Percentiles rank a stretch among this genome's conserved stretches.
Evolutionary conservation across 1,140 invertebrate genomes (phyloP).

Genomic region (Ladona fulva): DNA sequence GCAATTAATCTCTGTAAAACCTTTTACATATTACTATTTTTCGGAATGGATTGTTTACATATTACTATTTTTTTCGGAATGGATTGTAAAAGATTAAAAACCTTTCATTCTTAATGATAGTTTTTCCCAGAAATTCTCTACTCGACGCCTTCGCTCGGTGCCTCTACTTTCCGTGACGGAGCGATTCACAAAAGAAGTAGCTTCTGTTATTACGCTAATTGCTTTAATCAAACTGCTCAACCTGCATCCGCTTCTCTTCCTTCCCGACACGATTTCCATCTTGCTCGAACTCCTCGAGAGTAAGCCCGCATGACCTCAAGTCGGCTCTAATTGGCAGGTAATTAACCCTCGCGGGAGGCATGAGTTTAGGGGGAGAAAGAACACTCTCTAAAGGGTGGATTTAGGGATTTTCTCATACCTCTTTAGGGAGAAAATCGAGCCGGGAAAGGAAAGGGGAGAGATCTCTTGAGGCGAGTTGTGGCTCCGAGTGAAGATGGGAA

Average conservation of each 20-base stretch:
- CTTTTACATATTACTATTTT: no score
- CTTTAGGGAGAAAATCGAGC: background rate
- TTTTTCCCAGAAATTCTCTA: no score
- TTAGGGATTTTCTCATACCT: background rate
- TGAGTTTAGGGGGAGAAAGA: background rate
- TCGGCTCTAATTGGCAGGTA: constrained; percentile 7
- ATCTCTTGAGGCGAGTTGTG: background rate
- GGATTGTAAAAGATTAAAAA: no score
- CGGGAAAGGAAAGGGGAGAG: background rate
- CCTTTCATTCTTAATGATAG: no score
- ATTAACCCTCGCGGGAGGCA: constrained; percentile 1
- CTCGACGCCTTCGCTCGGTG: no score
- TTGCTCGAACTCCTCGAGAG: background rate
- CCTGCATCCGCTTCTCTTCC: background rate
- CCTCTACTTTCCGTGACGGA: no score
- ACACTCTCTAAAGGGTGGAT: background rate
- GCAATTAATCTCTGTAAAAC: no score
- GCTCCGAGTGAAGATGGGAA: no score
- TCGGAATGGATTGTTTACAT: no score
- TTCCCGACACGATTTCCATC: background rate
- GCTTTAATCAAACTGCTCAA: background rate
- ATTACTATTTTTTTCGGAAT: no score
- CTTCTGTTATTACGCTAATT: background rate
- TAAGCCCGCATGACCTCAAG: background rate
- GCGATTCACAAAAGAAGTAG: no score